These are phyloP conservation scores for Amniataba percoides DNA, from an alignment of 2,797 vertebrate genomes.

Conservation along the genomic window DNA sequence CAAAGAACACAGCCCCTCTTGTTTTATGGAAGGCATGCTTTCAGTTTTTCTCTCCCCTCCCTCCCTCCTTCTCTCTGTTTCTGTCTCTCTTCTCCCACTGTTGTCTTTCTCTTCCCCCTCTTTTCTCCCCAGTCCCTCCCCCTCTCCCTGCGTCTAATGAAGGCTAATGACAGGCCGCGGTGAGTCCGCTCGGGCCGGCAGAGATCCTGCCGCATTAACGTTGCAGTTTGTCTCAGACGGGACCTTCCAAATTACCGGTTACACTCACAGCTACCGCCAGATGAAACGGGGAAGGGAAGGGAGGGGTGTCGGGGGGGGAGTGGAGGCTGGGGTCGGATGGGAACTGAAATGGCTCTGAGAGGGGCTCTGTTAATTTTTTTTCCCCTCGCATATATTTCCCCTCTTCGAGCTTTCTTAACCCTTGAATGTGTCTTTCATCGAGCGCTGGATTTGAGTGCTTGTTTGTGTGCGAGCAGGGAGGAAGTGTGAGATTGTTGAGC, in stretches of 20 bases:
- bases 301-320: no score
- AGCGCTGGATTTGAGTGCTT: constrained; percentile 8
- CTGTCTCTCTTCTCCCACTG: constrained; percentile 61
- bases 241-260: constrained; percentile 90
- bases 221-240: constrained; percentile 87
- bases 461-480: constrained; percentile 13
- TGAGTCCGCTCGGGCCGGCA: constrained; percentile 72
- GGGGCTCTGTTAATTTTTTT: constrained; percentile 64
- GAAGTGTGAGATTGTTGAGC: constrained; percentile 19
- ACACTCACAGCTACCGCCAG: constrained; percentile 80
- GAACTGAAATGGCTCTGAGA: constrained; percentile 63
- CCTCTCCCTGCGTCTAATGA: constrained; percentile 69
- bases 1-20: constrained; percentile 81
- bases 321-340: constrained; percentile 30
- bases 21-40: constrained; percentile 83
- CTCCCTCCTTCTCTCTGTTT: constrained; percentile 43
- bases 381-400: constrained; percentile 51
- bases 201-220: constrained; percentile 84
- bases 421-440: constrained; percentile 65
- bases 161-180: constrained; percentile 82
- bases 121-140: background rate
- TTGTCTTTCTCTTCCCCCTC: constrained; percentile 61
- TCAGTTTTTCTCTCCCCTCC: constrained; percentile 46
- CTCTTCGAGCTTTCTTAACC: constrained; percentile 55
- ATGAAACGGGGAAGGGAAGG: constrained; percentile 82